Evolutionary conservation across 2,113 vertebrate species (phyloP), one percentile per base, ranked within the genome.

Genomic region (Panthera uncia): DNA sequence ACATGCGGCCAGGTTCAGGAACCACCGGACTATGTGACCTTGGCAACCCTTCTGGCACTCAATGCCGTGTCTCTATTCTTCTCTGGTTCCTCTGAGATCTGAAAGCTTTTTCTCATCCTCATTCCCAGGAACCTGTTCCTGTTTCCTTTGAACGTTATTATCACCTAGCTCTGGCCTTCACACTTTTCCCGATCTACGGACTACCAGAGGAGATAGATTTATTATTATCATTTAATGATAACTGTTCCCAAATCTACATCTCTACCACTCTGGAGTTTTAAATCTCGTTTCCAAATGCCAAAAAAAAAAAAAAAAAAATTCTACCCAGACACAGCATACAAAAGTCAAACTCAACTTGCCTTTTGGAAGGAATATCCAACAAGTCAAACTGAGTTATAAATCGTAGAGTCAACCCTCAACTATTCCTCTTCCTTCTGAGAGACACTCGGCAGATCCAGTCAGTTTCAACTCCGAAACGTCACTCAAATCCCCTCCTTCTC

Each of bases 281-380:
- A 91, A 73, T 61, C 55, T 6, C 38, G 27, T 48, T 78, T 84
- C 33, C 87, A 90, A 95, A 69, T 65, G 12, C 29, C 50, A 96
- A 71, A 86, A 45, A 79, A 29, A 96, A 71, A 86, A 45, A 73
- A 96, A 45, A 79, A 29, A 96, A 88, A 87, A 38, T 66, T 93
- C 76, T 87, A 93, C 18, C 76, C 38, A 80, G 29, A 93, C 10
- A 9, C 19, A 88, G 88, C 55, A 95, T 1, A 82, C n/a, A 29
- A 86, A 83, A 88, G 23, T 94, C 50, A 94, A 89, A 90, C 27
- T 63, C 61, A 71, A 95, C 8, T 73, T 89, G 11, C 36, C 55
- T 41, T 81, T 3, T 71, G 8, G 66, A 83, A 96, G 76, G 31
- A 92, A 92, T 48, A 68, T 36, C 13, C n/a, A 90, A 78, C 7